Conservation (phyloP, 2,113 vertebrate genomes). For the Poeciliopsis retropinna region DNA sequence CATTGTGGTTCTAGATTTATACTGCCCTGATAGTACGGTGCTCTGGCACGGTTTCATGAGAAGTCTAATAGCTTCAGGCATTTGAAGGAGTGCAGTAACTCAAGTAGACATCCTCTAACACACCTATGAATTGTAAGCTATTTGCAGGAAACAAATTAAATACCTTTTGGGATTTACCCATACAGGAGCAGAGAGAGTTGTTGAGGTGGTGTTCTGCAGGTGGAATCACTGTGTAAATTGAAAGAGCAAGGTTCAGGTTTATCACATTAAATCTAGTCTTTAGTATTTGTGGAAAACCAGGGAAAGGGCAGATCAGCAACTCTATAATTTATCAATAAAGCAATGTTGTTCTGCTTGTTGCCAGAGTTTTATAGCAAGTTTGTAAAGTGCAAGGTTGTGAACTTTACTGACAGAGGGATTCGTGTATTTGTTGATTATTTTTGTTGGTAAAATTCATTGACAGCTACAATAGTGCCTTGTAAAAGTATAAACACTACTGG, state of each 20-base stretch:
- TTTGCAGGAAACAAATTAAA: conserved; percentile 57
- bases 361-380: background rate
- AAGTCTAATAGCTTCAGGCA: conserved; percentile 53
- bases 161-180: conserved; percentile 46
- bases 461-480: background rate
- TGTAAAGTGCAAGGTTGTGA: background rate
- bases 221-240: conserved; percentile 39
- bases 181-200: conserved; percentile 46
- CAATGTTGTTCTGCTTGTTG: background rate
- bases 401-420: background rate
- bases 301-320: background rate
- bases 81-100: conserved; percentile 55
- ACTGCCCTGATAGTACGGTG: conserved; percentile 20
- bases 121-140: conserved; percentile 57
- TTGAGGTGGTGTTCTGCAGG: conserved; percentile 23
- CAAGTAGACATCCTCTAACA: conserved; percentile 53
- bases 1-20: conserved; percentile 39
- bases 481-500: background rate
- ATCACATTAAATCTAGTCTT: conserved; percentile 7
- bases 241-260: conserved; percentile 28
- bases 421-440: background rate
- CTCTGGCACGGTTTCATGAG: conserved; percentile 32
- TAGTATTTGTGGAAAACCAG: conserved; percentile 12
- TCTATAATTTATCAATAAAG: background rate
- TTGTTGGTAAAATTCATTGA: background rate